Evolutionary conservation across 2,888 invertebrate genomes (phyloP).

Genomic region (Apamea sordens): DNA sequence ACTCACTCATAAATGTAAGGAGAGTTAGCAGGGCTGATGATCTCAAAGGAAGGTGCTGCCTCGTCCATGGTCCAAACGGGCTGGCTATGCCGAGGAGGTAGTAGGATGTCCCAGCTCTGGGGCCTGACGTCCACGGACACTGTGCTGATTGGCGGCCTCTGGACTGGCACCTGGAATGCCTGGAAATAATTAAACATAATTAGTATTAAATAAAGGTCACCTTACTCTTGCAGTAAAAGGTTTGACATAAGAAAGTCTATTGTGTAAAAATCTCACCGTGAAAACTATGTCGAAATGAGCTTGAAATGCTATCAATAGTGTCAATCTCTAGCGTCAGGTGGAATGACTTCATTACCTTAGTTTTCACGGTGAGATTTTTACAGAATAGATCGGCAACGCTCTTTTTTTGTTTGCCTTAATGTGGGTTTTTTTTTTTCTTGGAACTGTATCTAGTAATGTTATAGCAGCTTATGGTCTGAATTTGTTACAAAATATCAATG

Average conservation of each 20-base stretch:
- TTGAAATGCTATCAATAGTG: no score
- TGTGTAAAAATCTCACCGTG: no score
- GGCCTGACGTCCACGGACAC: conserved; percentile 39
- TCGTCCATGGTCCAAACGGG: conserved; percentile 27
- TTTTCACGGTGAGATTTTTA: no score
- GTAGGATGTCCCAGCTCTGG: conserved; percentile 20
- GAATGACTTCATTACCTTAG: no score
- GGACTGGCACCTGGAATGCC: conserved; percentile 29
- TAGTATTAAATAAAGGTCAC: neutral
- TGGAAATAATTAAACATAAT: conserved; percentile 11
- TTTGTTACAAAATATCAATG: neutral
- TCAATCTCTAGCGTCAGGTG: no score
- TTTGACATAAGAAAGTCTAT: neutral
- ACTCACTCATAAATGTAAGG: conserved; percentile 49
- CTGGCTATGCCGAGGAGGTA: conserved; percentile 18
- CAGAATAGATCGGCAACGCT: neutral
- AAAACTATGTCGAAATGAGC: no score
- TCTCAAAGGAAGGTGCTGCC: conserved; percentile 24
- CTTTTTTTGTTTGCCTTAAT: neutral
- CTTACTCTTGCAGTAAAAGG: neutral
- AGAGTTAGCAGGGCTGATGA: conserved; percentile 1
- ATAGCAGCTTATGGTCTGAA: neutral
- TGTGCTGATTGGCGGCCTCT: conserved; percentile 2
- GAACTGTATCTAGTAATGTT: neutral
- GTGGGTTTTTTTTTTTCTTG: no score